phyloP scores from a whole-genome alignment of 1,140 invertebrate genomes.

The Oryctes rhinoceros region DNA sequence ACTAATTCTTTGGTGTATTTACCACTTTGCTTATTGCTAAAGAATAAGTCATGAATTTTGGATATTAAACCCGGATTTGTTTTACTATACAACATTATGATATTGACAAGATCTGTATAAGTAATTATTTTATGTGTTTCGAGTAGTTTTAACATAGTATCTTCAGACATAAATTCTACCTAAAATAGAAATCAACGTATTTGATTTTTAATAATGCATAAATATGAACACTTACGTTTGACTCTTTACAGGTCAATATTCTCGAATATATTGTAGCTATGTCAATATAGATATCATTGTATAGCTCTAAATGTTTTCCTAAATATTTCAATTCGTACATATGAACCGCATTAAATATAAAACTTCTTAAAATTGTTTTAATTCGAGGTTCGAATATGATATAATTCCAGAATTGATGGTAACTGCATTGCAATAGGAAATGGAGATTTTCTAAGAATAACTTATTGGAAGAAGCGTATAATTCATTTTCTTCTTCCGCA shows the following conservation, averaged over 20 bases:
- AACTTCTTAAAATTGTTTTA: slow-evolving; percentile 48
- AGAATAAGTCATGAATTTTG: slow-evolving; percentile 47
- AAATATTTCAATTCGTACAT: slow-evolving; percentile 51
- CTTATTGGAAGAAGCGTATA: slow-evolving; percentile 49
- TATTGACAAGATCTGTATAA: slow-evolving; percentile 41
- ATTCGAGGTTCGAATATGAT: slow-evolving; percentile 53
- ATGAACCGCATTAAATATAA: slow-evolving; percentile 51
- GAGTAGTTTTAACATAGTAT: slow-evolving; percentile 47
- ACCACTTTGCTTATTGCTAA: slow-evolving; percentile 50
- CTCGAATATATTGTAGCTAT: slow-evolving; percentile 51
- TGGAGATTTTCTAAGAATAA: slow-evolving; percentile 51
- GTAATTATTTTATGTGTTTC: slow-evolving; percentile 24
- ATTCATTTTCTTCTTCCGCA: slow-evolving; percentile 49
- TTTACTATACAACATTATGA: slow-evolving; percentile 53
- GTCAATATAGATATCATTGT: slow-evolving; percentile 50
- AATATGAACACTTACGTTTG: slow-evolving; percentile 47
- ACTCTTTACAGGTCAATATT: slow-evolving; percentile 51
- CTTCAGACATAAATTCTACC: slow-evolving; percentile 55
- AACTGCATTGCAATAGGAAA: slow-evolving; percentile 52
- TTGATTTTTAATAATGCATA: neutral
- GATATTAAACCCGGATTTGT: slow-evolving; percentile 51
- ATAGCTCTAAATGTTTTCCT: slow-evolving; percentile 48
- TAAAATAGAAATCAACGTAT: slow-evolving; percentile 44
- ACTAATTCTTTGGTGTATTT: slow-evolving; percentile 43
- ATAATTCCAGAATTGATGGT: slow-evolving; percentile 57